These are phyloP conservation scores for Littorina saxatilis DNA, from an alignment of 1,140 invertebrate species.

Conservation along the genomic window DNA sequence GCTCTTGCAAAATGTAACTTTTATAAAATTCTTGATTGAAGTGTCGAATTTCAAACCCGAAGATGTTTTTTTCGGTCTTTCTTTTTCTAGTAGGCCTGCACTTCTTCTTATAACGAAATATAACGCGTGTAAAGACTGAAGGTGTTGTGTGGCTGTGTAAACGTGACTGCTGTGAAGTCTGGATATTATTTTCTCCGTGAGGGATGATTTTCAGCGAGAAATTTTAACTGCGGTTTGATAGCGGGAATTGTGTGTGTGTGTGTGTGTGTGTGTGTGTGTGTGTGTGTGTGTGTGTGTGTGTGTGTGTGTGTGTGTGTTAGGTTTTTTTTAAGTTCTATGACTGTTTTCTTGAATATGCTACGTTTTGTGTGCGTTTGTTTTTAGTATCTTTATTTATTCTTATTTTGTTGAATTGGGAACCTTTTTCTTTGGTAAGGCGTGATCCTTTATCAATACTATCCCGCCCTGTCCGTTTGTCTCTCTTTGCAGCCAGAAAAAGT, in stretches of 20 bases:
- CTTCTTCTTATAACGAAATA: background rate
- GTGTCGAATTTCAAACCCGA: background rate
- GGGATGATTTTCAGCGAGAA: background rate
- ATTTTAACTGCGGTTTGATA: background rate
- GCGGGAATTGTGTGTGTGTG: background rate
- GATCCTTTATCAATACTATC: too few species aligned
- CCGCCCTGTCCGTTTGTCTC: too few species aligned
- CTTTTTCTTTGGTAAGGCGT: background rate
- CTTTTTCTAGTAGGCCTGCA: background rate
- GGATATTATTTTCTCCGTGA: background rate
- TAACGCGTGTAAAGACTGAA: background rate
- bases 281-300: background rate
- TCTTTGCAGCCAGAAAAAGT: too few species aligned
- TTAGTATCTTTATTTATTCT: too few species aligned
- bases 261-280: background rate
- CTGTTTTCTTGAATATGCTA: too few species aligned
- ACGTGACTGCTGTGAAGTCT: background rate
- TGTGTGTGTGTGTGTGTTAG: slow-evolving; percentile 3
- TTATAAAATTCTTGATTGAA: background rate
- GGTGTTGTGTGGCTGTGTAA: background rate
- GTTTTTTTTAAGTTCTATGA: too few species aligned
- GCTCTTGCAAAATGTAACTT: background rate
- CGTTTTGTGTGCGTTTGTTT: background rate
- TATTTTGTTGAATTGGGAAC: background rate
- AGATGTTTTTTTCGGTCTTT: too few species aligned